A percentile compares a stretch with the other conserved stretches of the same genome.
phyloP scores from a whole-genome alignment of 2,888 invertebrate species.

The Periphyllus acericola region DNA sequence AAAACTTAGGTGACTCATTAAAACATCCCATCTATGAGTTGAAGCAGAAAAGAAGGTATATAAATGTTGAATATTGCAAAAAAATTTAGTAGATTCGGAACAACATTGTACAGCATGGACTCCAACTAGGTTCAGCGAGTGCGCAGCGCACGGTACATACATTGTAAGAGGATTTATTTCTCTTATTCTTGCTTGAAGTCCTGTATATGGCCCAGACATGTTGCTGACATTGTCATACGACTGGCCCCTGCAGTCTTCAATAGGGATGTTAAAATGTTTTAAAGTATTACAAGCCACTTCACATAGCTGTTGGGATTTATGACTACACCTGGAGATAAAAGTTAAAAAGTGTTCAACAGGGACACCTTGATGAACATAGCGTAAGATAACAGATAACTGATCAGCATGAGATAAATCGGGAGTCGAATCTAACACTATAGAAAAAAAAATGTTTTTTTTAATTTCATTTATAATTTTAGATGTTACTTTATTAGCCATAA shows the following conservation, averaged over 20 bases:
- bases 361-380: slow-evolving; percentile 28
- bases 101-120: slow-evolving; percentile 26
- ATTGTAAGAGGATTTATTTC: slow-evolving; percentile 35
- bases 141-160: slow-evolving; percentile 32
- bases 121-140: slow-evolving; percentile 40
- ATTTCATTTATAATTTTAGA: slow-evolving; percentile 44
- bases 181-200: slow-evolving; percentile 53
- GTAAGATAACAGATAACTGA: slow-evolving; percentile 46
- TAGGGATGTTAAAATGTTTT: slow-evolving; percentile 23
- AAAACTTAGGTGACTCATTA: neutral
- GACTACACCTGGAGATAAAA: slow-evolving; percentile 23
- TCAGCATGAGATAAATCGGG: slow-evolving; percentile 35
- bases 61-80: too few relatives aligned
- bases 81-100: neutral
- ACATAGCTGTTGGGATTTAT: slow-evolving; percentile 47
- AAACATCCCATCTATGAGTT: neutral
- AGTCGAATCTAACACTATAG: slow-evolving; percentile 41
- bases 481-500: neutral
- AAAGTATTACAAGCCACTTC: slow-evolving; percentile 45
- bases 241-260: slow-evolving; percentile 44
- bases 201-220: slow-evolving; percentile 49
- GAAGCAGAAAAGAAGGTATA: neutral
- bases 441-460: slow-evolving; percentile 39
- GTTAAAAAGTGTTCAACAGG: slow-evolving; percentile 36
- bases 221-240: slow-evolving; percentile 52